These are phyloP conservation scores for Xyrichtys novacula DNA, from an alignment of 2,797 vertebrate species.

Conservation along the genomic window DNA sequence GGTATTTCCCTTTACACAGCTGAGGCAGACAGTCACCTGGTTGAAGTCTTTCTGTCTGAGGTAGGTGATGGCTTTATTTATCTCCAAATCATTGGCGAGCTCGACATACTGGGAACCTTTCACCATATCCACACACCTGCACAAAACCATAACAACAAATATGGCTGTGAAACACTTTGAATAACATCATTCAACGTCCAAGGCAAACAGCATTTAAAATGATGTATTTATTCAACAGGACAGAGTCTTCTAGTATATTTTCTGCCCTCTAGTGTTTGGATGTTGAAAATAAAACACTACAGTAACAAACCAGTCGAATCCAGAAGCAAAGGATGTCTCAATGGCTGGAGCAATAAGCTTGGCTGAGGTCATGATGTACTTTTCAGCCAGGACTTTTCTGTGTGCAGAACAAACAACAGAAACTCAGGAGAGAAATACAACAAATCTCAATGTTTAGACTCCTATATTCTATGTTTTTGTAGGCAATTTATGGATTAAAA, in stretches of 20 bases:
- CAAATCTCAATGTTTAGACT: too few relatives aligned
- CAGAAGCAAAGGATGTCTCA: conserved; percentile 92
- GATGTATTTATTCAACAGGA: too few relatives aligned
- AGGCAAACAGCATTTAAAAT: too few relatives aligned
- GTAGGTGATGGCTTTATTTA: conserved; percentile 98
- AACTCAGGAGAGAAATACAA: background rate
- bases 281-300: background rate
- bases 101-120: conserved; percentile 96
- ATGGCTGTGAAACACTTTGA: background rate
- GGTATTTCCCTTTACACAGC: conserved; percentile 10
- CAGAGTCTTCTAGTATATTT: background rate
- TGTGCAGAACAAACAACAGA: background rate
- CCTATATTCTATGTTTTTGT: too few relatives aligned
- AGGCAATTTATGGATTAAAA: too few relatives aligned
- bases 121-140: conserved; percentile 96
- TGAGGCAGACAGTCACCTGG: conserved; percentile 85
- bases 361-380: conserved; percentile 97
- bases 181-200: too few relatives aligned
- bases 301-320: conserved; percentile 93
- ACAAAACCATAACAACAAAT: background rate
- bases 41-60: conserved; percentile 95
- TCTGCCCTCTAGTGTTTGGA: conserved; percentile 29
- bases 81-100: conserved; percentile 96
- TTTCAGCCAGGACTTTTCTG: conserved; percentile 94
- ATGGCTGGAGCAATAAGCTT: conserved; percentile 96